Evolutionary conservation across 1,140 invertebrate species (phyloP).

Genomic region (Probaryconus sp.): DNA sequence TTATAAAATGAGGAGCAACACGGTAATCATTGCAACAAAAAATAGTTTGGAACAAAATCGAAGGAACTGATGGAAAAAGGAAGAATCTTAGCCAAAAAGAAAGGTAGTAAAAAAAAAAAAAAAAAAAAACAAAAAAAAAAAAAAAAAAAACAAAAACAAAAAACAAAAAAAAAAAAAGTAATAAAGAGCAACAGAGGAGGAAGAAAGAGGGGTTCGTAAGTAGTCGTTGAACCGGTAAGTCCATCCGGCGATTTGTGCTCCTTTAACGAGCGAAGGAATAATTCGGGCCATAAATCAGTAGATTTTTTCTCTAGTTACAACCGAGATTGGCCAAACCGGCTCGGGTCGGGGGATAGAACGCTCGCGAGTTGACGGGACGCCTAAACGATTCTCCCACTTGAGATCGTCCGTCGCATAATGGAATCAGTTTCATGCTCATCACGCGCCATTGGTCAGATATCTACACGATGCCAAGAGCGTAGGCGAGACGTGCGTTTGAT

Average conservation of each 20-base stretch:
- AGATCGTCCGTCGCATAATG: conserved; percentile 54
- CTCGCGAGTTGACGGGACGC: conserved; percentile 43
- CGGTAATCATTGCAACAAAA: conserved; percentile 10
- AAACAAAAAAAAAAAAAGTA: conserved; percentile 8
- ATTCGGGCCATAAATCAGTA: conserved; percentile 56
- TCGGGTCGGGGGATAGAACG: conserved; percentile 16
- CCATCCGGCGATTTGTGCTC: conserved; percentile 55
- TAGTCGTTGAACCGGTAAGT: conserved; percentile 57
- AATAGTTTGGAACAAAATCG: not conserved
- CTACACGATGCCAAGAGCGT: conserved; percentile 68
- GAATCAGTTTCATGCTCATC: conserved; percentile 71
- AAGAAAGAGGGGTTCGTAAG: conserved; percentile 23
- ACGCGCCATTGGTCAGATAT: conserved; percentile 66
- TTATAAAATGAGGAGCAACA: conserved; percentile 19
- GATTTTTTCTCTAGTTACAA: conserved; percentile 51
- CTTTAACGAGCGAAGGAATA: conserved; percentile 58
- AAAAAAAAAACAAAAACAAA: not conserved
- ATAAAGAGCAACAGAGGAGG: not conserved
- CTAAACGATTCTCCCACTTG: conserved; percentile 57
- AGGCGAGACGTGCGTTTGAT: conserved; percentile 75
- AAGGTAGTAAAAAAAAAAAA: conserved; percentile 9
- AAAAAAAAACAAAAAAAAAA: not conserved
- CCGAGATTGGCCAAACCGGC: conserved; percentile 53
- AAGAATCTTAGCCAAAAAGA: conserved; percentile 1
- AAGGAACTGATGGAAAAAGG: not conserved